These are phyloP conservation scores for Wasmannia auropunctata DNA, from an alignment of 1,140 invertebrate genomes.

Conservation along the genomic window DNA sequence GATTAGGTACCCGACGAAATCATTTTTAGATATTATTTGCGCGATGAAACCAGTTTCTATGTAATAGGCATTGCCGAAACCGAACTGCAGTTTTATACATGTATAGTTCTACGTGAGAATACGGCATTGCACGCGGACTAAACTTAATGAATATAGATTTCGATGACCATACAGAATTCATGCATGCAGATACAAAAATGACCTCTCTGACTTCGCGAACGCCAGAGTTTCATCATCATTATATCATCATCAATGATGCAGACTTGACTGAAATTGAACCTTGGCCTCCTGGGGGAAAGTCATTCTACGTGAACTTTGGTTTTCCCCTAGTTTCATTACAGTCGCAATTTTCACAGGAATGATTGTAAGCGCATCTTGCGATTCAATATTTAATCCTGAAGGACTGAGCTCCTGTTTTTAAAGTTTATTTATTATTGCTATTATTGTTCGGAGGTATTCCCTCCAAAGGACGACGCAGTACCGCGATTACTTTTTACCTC, in stretches of 20 bases:
- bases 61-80: not conserved
- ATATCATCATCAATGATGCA: not conserved
- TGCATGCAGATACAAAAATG: not conserved
- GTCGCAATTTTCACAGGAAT: not conserved
- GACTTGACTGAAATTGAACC: not conserved
- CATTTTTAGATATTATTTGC: not conserved
- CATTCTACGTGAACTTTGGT: not conserved
- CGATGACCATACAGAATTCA: not conserved
- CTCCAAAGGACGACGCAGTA: not conserved
- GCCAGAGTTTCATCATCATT: not conserved
- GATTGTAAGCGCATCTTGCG: not conserved
- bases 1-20: not conserved
- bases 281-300: not conserved
- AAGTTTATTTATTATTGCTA: not conserved
- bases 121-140: not conserved
- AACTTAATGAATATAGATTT: not conserved
- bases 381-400: not conserved
- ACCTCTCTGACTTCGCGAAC: not conserved
- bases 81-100: not conserved
- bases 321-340: not conserved
- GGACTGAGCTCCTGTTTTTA: not conserved
- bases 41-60: not conserved
- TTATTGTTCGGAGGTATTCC: not conserved
- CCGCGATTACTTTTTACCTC: not conserved
- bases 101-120: not conserved